Conservation (phyloP, 2,113 vertebrate species). For the Capreolus pygargus region DNA sequence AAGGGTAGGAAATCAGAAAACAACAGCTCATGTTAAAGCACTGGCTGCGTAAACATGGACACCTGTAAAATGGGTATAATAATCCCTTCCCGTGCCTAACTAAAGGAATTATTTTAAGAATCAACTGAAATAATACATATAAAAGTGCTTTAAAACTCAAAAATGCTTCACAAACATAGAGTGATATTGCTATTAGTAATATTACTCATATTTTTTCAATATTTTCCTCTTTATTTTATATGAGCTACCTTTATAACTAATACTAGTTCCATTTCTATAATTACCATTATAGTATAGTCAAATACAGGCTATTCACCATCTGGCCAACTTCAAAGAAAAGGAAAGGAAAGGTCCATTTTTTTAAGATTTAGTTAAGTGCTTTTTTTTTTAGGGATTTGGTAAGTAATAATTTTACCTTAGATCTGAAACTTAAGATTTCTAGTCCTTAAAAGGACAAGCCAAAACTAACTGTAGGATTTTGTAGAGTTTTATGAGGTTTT, state of each 20-base stretch:
- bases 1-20: background rate
- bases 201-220: background rate
- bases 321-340: background rate
- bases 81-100: background rate
- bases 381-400: background rate
- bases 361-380: background rate
- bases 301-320: background rate
- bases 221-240: background rate
- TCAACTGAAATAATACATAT: background rate
- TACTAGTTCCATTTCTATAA: background rate
- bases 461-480: conserved; percentile 4
- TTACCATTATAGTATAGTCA: background rate
- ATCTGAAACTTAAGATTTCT: background rate
- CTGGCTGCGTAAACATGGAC: background rate
- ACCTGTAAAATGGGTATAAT: background rate
- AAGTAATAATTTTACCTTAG: conserved; percentile 18
- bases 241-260: background rate
- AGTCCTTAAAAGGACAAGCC: background rate
- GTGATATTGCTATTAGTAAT: background rate
- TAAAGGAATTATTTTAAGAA: background rate
- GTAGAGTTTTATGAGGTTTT: background rate
- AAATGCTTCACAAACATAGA: background rate
- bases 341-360: background rate
- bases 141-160: background rate
- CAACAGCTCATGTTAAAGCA: background rate